phyloP scores from a whole-genome alignment of 2,888 invertebrate genomes.

The Tachina grossa region DNA sequence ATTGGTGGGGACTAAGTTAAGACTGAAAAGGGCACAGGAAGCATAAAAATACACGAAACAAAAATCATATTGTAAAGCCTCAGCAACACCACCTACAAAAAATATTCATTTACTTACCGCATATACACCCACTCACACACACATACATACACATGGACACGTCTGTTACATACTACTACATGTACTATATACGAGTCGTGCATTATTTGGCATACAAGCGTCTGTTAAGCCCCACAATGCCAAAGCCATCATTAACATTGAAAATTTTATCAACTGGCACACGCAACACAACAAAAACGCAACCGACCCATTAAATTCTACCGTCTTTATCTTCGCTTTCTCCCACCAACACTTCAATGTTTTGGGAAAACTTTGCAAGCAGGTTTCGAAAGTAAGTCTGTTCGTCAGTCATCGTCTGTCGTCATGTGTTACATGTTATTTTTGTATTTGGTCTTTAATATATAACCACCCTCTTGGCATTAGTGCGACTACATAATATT shows the following conservation, averaged over 20 bases:
- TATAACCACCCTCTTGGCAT: slow-evolving; percentile 48
- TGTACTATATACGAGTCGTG: slow-evolving; percentile 38
- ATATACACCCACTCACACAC: slow-evolving; percentile 21
- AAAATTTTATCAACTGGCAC: slow-evolving; percentile 73
- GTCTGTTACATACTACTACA: background rate
- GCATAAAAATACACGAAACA: slow-evolving; percentile 42
- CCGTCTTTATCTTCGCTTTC: slow-evolving; percentile 19
- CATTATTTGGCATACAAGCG: slow-evolving; percentile 51
- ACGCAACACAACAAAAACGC: slow-evolving; percentile 74
- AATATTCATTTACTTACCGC: slow-evolving; percentile 18
- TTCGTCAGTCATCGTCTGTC: slow-evolving; percentile 12
- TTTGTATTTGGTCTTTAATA: slow-evolving; percentile 31
- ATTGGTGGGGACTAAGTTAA: background rate
- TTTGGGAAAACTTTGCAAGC: slow-evolving; percentile 39
- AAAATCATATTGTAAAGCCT: slow-evolving; percentile 57
- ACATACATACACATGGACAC: background rate
- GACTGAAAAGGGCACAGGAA: slow-evolving; percentile 51
- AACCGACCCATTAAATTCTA: slow-evolving; percentile 73
- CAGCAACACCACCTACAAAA: slow-evolving; percentile 50
- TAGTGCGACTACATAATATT: slow-evolving; percentile 3
- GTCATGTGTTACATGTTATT: background rate
- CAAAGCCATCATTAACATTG: slow-evolving; percentile 62
- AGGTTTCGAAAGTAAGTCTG: slow-evolving; percentile 25
- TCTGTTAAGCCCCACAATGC: slow-evolving; percentile 17
- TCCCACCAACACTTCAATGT: background rate